These are phyloP conservation scores for Limnephilus rhombicus DNA, from an alignment of 2,888 invertebrate genomes.

Conservation along the genomic window DNA sequence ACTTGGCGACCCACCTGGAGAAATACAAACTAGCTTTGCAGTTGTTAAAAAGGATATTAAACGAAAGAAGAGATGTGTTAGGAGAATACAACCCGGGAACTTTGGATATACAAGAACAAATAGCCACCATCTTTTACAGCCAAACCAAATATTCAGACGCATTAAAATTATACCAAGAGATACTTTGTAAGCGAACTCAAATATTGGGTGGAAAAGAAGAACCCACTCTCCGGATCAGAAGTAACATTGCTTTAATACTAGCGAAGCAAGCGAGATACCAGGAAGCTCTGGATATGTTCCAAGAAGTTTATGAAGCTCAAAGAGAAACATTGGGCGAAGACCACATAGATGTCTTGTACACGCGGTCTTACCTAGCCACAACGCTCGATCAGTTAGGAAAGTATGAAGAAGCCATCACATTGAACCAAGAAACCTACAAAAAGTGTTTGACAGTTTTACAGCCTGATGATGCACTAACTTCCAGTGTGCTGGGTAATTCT, in stretches of 20 bases:
- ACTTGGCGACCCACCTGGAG: too few relatives aligned
- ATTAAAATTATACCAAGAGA: not conserved
- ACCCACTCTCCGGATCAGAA: too few relatives aligned
- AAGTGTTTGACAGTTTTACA: not conserved
- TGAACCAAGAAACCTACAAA: constrained; percentile 16
- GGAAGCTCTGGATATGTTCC: constrained; percentile 17
- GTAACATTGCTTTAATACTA: not conserved
- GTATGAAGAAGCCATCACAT: constrained; percentile 15
- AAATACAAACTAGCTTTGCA: not conserved
- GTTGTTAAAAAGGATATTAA: not conserved
- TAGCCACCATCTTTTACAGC: too few relatives aligned
- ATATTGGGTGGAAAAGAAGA: not conserved
- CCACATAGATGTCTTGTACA: not conserved
- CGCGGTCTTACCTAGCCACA: not conserved
- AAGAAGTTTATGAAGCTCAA: too few relatives aligned
- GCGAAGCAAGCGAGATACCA: not conserved
- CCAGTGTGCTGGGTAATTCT: constrained; percentile 1
- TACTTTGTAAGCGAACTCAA: not conserved
- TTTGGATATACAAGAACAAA: too few relatives aligned
- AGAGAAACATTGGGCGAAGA: too few relatives aligned
- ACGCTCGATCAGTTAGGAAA: not conserved
- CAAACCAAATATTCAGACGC: not conserved
- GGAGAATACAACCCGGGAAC: too few relatives aligned
- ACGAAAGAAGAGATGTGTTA: too few relatives aligned
- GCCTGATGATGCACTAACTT: not conserved